A percentile compares a stretch with the other conserved stretches of the same genome.
Conservation (phyloP, 2,888 invertebrate genomes). For the Chrysolina haemoptera region DNA sequence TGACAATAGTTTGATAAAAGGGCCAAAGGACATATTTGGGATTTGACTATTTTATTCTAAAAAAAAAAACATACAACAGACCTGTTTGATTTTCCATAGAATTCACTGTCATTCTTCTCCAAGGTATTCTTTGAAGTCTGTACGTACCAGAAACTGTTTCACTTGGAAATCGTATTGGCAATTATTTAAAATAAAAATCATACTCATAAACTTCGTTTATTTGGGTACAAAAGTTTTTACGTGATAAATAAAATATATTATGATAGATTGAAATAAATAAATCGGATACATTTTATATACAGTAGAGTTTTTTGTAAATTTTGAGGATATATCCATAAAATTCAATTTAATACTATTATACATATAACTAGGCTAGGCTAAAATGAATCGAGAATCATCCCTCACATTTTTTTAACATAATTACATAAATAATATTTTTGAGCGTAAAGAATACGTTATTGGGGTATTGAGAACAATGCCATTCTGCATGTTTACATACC, state of each 20-base stretch:
- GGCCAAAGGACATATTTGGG: background rate
- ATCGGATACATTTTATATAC: background rate
- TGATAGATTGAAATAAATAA: background rate
- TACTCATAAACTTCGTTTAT: background rate
- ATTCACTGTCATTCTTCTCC: too few species aligned
- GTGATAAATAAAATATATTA: slow-evolving; percentile 13
- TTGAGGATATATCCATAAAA: too few species aligned
- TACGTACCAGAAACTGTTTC: background rate
- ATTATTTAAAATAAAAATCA: background rate
- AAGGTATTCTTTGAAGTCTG: background rate
- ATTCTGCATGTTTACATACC: too few species aligned
- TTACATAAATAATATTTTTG: background rate
- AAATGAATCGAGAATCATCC: background rate
- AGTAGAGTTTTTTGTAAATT: background rate
- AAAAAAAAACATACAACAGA: background rate
- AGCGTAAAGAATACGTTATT: too few species aligned
- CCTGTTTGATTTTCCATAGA: background rate
- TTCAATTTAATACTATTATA: background rate
- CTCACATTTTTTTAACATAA: background rate
- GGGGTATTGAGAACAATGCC: too few species aligned
- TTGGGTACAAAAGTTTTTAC: slow-evolving; percentile 13
- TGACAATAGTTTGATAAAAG: slow-evolving; percentile 5
- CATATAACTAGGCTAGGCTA: background rate
- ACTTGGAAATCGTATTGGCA: background rate
- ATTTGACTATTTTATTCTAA: background rate